Percentiles rank a stretch among this genome's conserved stretches.
Conservation (phyloP, 1,140 invertebrate species). For the Macrobrachium nipponense region DNA sequence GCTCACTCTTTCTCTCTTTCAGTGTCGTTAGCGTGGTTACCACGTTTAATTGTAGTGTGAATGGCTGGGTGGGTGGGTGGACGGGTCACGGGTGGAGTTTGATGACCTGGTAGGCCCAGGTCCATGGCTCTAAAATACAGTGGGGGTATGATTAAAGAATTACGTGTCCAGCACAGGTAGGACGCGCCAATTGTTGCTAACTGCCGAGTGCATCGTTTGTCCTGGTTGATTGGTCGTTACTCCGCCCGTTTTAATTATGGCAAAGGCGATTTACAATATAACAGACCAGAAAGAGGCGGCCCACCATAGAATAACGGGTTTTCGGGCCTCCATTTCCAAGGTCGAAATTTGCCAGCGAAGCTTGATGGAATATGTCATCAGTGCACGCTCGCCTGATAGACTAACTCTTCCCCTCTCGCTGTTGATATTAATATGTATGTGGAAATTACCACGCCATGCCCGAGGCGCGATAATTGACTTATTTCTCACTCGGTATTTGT, state of each 20-base stretch:
- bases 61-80: conserved; percentile 17
- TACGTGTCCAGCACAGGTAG: conserved; percentile 57
- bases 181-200: conserved; percentile 57
- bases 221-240: conserved; percentile 60
- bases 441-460: conserved; percentile 56
- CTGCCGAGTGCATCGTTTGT: conserved; percentile 59
- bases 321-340: conserved; percentile 19
- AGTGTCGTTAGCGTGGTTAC: conserved; percentile 45
- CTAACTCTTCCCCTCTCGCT: conserved; percentile 60
- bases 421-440: conserved; percentile 61
- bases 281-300: conserved; percentile 44
- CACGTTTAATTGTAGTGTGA: conserved; percentile 41
- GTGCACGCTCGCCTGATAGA: conserved; percentile 42
- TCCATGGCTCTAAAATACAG: conserved; percentile 4
- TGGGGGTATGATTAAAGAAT: conserved; percentile 48
- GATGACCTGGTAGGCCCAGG: no score
- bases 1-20: no score
- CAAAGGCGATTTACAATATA: conserved; percentile 58
- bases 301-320: conserved; percentile 23
- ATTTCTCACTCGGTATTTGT: conserved; percentile 45
- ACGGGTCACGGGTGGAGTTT: not conserved
- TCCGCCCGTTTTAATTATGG: conserved; percentile 58
- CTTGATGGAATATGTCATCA: conserved; percentile 51
- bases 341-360: conserved; percentile 30
- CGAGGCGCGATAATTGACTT: conserved; percentile 56